Conservation (phyloP, 2,888 invertebrate species). For the Galerucella nymphaeae region DNA sequence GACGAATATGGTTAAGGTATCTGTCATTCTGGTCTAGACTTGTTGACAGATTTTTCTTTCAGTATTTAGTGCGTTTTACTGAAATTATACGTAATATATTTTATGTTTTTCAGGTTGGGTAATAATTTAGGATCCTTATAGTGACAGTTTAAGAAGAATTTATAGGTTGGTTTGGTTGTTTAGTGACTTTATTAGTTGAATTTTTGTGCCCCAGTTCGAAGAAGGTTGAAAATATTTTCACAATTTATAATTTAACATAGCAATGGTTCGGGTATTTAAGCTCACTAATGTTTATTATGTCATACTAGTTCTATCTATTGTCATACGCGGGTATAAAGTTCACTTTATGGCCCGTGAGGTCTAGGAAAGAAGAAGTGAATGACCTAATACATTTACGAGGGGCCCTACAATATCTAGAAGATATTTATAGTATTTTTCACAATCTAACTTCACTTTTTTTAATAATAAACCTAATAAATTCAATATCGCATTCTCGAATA, state of each 20-base stretch:
- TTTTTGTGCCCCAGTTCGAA: too few relatives aligned
- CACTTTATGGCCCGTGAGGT: too few relatives aligned
- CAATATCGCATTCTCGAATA: neutral
- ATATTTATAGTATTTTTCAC: too few relatives aligned
- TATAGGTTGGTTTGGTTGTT: neutral
- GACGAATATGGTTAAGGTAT: slow-evolving; percentile 21
- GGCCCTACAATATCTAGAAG: too few relatives aligned
- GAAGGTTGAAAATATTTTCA: too few relatives aligned
- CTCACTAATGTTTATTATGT: too few relatives aligned
- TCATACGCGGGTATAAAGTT: too few relatives aligned
- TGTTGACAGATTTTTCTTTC: slow-evolving; percentile 35
- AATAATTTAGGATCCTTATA: slow-evolving; percentile 36
- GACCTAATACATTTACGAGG: too few relatives aligned
- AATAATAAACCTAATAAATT: neutral
- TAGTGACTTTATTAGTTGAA: slow-evolving; percentile 24
- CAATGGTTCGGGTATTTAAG: too few relatives aligned
- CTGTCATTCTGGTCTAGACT: slow-evolving; percentile 40
- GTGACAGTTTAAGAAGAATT: slow-evolving; percentile 35
- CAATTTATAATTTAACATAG: too few relatives aligned
- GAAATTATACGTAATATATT: slow-evolving; percentile 31
- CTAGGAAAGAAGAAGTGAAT: too few relatives aligned
- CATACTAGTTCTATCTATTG: too few relatives aligned
- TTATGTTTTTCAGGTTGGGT: slow-evolving; percentile 22
- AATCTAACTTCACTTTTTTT: neutral
- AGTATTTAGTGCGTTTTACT: slow-evolving; percentile 19